Evolutionary conservation across 2,113 vertebrate genomes (phyloP).

Genomic region (Raja brachyura): DNA sequence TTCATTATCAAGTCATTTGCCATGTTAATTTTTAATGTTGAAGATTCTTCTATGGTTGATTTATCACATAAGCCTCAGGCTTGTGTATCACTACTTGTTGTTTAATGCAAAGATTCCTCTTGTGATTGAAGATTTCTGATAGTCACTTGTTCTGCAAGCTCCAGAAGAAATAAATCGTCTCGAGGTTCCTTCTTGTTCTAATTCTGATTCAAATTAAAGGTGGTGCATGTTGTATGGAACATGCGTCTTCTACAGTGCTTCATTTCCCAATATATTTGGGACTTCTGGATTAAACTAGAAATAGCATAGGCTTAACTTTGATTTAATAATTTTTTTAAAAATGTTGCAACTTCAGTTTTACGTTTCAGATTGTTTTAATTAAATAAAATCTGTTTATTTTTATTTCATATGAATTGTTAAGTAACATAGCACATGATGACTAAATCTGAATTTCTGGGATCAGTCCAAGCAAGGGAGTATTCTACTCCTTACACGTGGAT

Average conservation of each 20-base stretch:
- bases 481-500: not conserved
- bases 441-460: not conserved
- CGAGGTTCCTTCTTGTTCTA: not conserved
- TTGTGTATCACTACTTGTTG: not conserved
- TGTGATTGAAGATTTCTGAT: not conserved
- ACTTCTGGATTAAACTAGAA: not conserved
- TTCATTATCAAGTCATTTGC: not conserved
- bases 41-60: not conserved
- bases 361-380: not conserved
- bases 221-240: not conserved
- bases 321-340: not conserved
- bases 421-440: not conserved
- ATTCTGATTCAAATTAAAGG: not conserved
- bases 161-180: not conserved
- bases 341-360: not conserved
- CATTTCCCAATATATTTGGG: not conserved
- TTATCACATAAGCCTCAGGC: not conserved
- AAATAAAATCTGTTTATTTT: not conserved
- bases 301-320: not conserved
- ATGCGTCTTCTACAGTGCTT: not conserved
- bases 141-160: not conserved
- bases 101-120: not conserved
- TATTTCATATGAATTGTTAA: not conserved
- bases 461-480: conserved; percentile 5
- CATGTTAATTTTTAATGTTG: not conserved